Evolutionary conservation across 2,888 invertebrate species (phyloP), one percentile per base, ranked within the genome.

Genomic region (Antheraea assamensis): DNA sequence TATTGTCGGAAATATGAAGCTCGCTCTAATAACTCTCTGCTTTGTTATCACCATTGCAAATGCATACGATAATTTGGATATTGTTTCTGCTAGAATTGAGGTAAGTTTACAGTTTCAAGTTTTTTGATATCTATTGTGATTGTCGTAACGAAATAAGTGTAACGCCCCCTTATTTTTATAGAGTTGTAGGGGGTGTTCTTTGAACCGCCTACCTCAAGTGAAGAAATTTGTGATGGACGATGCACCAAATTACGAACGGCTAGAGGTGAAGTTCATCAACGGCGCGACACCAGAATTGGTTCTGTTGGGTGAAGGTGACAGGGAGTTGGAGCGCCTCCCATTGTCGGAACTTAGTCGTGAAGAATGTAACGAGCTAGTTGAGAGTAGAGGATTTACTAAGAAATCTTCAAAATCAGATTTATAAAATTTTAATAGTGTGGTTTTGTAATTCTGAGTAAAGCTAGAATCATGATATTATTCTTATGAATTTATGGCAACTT

Each of bases 111-210:
- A 27, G 2, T 47, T 52, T 4, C 49, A n/a, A 70, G 27, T 70
- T 24, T 42, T 70, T 35, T 15, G 27, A 64, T 30, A 42, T 10
- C 2, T 70, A 17, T 70, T 49, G 10, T 19, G n/a, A 49, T 52
- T 24, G 27, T 47, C 42, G 8, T 10, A 42, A 42, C 10, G 42
- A 27, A n/a, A 15, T 52, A 52, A 21, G 17, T 7, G 7, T 71
- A 71, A 71, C 30, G 52, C 30, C 30, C 21, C 30, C 71, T 72
- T 52, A n/a, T 72, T 71, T n/a, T 83, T 86, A n/a, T 88, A 97
- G 97, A 96, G 96, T 81, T 97, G 97, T 87, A 93, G 96, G 80
- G 96, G 97, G 70, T 97, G 97, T 84, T 95, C 95, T 3, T 85
- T 97, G 74, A 96, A 96, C 81, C 93, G 96, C 74, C 90, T 96